These are phyloP conservation scores for Agonopterix alstromeriana DNA, from an alignment of 2,888 invertebrate species.

Conservation along the genomic window DNA sequence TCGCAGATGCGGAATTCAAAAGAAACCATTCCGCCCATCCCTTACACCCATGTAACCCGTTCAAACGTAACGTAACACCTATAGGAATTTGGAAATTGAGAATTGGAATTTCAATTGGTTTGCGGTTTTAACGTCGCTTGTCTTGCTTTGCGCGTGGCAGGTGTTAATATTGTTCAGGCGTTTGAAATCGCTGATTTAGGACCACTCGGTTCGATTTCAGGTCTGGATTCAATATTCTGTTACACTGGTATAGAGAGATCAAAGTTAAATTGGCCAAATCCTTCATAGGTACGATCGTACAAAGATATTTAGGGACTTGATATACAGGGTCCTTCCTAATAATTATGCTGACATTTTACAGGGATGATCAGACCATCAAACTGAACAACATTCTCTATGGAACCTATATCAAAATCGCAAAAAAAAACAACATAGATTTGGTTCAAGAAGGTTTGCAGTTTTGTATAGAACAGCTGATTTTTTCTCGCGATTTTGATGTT, in stretches of 20 bases:
- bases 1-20: neutral
- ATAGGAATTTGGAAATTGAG: slow-evolving; percentile 34
- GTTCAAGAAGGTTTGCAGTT: no score
- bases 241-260: neutral
- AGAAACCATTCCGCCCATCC: neutral
- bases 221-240: neutral
- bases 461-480: no score
- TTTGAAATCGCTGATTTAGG: neutral
- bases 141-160: slow-evolving; percentile 17
- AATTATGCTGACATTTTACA: no score
- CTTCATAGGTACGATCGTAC: no score
- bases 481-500: neutral
- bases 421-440: no score
- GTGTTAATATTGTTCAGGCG: slow-evolving; percentile 12
- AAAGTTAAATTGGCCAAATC: neutral
- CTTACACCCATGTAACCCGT: neutral
- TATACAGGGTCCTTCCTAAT: no score
- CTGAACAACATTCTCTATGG: no score
- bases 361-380: no score
- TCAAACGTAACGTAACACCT: neutral
- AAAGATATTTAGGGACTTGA: no score
- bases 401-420: no score
- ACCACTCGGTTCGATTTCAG: neutral
- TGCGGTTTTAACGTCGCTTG: slow-evolving; percentile 29
- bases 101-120: slow-evolving; percentile 54